Base-by-base conservation (phyloP, 2,888 invertebrate genomes). In the Scelioninae gen. 1 region DNA sequence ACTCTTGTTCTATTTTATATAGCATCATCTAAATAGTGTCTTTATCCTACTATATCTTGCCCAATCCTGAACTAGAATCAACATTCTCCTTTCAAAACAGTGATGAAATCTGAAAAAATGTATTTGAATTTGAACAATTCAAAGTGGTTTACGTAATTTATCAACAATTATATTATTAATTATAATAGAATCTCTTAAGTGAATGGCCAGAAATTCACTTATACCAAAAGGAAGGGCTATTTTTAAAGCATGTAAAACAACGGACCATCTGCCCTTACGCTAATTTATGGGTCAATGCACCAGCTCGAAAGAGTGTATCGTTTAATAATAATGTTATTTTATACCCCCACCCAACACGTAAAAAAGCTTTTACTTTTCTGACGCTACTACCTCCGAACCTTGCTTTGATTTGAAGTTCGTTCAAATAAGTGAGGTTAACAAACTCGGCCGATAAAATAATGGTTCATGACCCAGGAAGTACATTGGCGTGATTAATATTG, bases 221-320 rank as follows among this genome's bases (percentile, higher is more conserved):
- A 1, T 23, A 23, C 23, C 23, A 23, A 23, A 23, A 2, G 23
- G 23, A 38, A 16, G 7, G 43, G n/a, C 31, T 62, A 62, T 32
- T 47, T 63, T 34, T 15, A 6, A 11, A 63, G 49, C 10, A 15
- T 13, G 47, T 40, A 49, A 53, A 66, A 53, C n/a, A 47, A 47
- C 5, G 11, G 16, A 3, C 34, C 58, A 58, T 60, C 60, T 60
- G 71, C 51, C 60, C 71, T 63, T 74, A 31, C 29, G 23, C n/a
- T 62, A 63, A 62, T 51, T 74, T 74, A 74, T 72, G 15, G 53
- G 51, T 69, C 58, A 58, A n/a, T 72, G 72, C 72, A 62, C 72
- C 63, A 63, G 43, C 43, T 45, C 11, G 40, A 53, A 13, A 31
- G 38, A 23, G 23, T 40, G 38, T 53, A 15, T 16, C 15, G 47